Percentiles rank a stretch among this genome's conserved stretches.
phyloP scores from a whole-genome alignment of 2,797 vertebrate species.

The Numenius phaeopus region DNA sequence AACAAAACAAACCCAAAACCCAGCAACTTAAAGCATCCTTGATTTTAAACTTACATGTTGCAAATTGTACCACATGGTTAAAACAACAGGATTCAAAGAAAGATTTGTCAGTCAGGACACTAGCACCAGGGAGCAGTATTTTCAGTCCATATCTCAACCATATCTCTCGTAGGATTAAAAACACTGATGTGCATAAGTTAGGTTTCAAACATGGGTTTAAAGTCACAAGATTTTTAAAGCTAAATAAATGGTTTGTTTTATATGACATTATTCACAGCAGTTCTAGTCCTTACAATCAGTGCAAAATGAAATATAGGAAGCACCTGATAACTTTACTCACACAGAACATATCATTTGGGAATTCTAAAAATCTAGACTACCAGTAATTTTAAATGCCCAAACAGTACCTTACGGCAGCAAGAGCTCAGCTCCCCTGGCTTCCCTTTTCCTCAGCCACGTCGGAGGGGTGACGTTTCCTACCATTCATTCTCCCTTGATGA shows the following conservation, averaged over 20 bases:
- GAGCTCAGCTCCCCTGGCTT: not conserved
- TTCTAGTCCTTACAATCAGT: not conserved
- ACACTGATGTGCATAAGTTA: not conserved
- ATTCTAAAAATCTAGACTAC: not conserved
- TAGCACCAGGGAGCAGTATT: not conserved
- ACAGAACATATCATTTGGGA: not conserved
- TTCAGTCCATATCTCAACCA: not conserved
- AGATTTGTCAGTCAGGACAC: not conserved
- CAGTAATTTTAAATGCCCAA: not conserved
- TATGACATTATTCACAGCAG: not conserved
- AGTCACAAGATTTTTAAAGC: not conserved
- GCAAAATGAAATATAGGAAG: not conserved
- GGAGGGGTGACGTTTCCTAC: not conserved
- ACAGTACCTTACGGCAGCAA: not conserved
- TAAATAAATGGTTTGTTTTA: not conserved
- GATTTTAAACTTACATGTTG: not conserved
- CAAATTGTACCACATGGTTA: not conserved
- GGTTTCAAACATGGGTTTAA: not conserved
- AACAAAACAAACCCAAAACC: no score
- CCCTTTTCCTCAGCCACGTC: not conserved
- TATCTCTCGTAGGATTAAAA: not conserved
- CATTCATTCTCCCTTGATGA: not conserved
- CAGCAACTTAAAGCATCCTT: not conserved
- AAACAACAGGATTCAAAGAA: not conserved
- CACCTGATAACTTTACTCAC: not conserved